A percentile compares a stretch with the other conserved stretches of the same genome.
Conservation (phyloP, 2,888 invertebrate species). For the Eupithecia subfuscata region DNA sequence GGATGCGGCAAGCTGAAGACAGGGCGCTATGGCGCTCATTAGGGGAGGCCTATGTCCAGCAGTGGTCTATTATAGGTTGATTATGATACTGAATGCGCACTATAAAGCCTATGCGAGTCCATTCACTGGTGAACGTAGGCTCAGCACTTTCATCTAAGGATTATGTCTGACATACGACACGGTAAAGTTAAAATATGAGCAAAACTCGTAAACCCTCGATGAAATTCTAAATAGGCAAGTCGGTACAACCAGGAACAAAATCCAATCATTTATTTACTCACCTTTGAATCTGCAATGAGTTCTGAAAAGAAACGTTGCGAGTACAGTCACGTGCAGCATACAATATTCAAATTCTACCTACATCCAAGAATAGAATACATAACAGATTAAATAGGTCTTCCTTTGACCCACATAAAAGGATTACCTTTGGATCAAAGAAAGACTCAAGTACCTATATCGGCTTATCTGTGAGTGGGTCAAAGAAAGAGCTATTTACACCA, state of each 20-base stretch:
- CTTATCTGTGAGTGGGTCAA: background rate
- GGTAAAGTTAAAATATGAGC: background rate
- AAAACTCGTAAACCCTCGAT: background rate
- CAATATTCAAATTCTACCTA: conserved; percentile 38
- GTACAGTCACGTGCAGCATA: conserved; percentile 32
- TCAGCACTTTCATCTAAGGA: background rate
- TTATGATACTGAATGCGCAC: no score
- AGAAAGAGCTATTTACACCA: background rate
- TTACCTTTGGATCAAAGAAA: background rate
- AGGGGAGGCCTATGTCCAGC: no score
- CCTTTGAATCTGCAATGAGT: conserved; percentile 24
- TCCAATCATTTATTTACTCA: conserved; percentile 27
- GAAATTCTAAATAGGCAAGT: conserved; percentile 1
- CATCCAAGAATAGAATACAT: conserved; percentile 12
- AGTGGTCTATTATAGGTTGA: no score
- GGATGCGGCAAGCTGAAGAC: no score
- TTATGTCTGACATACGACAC: background rate
- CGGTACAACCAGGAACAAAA: conserved; percentile 20
- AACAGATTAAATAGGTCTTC: background rate
- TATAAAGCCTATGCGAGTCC: no score
- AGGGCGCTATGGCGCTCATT: no score
- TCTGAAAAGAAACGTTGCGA: conserved; percentile 13
- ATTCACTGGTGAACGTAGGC: no score
- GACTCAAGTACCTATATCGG: background rate
- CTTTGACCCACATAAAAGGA: background rate